Evolutionary conservation across 2,888 invertebrate genomes (phyloP), one percentile per base, ranked within the genome.

Genomic region (Dusona sp.): DNA sequence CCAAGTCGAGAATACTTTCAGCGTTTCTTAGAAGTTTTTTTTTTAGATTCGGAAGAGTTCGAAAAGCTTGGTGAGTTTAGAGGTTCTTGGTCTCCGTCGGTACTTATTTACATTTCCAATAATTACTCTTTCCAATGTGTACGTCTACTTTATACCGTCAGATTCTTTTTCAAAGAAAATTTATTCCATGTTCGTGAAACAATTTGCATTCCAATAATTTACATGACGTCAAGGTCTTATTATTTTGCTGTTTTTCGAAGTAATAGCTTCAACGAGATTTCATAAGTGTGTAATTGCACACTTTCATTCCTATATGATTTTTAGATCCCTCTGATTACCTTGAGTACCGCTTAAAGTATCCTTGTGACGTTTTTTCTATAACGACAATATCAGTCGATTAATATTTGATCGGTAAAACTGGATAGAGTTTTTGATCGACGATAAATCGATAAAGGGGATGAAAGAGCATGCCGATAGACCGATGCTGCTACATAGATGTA

Each of bases 401-500:
- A 67, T 38, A 67, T 67, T 67, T 22, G 6, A 67, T 67, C 65
- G 16, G 16, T 45, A 42, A 11, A 16, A 45, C 22, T 38, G 61
- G 61, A 75, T 42, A 19, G 25, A 42, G 38, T 25, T 79, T 45
- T 68, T 38, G 29, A 68, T 57, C 54, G 68, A 38, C 16, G 79
- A 79, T 79, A 36, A 29, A 42, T 57, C 42, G 25, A 57, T 45
- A 36, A 29, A 70, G 54, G 64, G 48, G 51, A 73, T 54, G 54
- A 73, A 73, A 73, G 54, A 33, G 54, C 73, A 36, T 36, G 73
- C 51, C 72, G 68, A 45, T 72, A 13, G 42, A 29, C 25, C 64
- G 67, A 42, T 54, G 33, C 29, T 45, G 19, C 42, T 61, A 65
- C 36, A 77, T 65, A 77, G 45, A 45, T 77, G 54, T 73, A 73